Evolutionary conservation across 2,113 vertebrate species (phyloP), one percentile per base, ranked within the genome.

Genomic region (Tachysurus fulvidraco): DNA sequence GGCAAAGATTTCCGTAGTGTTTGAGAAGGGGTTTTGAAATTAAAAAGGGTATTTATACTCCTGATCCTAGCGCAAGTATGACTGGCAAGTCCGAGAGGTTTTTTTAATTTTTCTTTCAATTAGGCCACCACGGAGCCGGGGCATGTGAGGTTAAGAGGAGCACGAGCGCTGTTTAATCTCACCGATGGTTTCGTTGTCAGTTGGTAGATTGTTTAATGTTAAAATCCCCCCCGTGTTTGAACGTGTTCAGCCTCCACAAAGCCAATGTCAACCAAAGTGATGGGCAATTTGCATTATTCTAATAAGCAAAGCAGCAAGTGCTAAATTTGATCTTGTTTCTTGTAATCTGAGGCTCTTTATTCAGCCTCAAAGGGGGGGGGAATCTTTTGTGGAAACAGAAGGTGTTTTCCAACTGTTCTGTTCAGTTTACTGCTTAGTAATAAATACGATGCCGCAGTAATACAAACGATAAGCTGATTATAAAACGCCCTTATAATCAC

Each of bases 101-200:
- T 57, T 50, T 50, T 62, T 57, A n/a, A n/a, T n/a, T 88, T 89
- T 86, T 86, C 87, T 89, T 86, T 86, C 87, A 88, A 85, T 88
- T 85, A 85, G 69, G 41, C 83, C 77, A 77, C 78, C 80, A 83
- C 67, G 67, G 62, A 82, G 83, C 30, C 76, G n/a, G 65, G 52
- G 28, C 30, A 59, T 19, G 14, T 9, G 57, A 52, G 55, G 28
- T 85, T 85, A 28, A 62, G 83, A 57, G 28, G 50, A 83, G 65
- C 65, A 41, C 50, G 19, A 21, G 44, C 28, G 19, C 19, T 73
- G 64, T 71, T 71, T 85, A n/a, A 28, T 67, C 41, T 83, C 62
- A 30, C 14, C 7, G 7, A 50, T 9, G 54, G 71, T 77, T 85
- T 64, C 36, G 4, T 19, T 77, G 44, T 76, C 71, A 46, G 55